Evolutionary conservation across 2,888 invertebrate genomes (phyloP), one percentile per base, ranked within the genome.

Genomic region (Mesoligia furuncula): DNA sequence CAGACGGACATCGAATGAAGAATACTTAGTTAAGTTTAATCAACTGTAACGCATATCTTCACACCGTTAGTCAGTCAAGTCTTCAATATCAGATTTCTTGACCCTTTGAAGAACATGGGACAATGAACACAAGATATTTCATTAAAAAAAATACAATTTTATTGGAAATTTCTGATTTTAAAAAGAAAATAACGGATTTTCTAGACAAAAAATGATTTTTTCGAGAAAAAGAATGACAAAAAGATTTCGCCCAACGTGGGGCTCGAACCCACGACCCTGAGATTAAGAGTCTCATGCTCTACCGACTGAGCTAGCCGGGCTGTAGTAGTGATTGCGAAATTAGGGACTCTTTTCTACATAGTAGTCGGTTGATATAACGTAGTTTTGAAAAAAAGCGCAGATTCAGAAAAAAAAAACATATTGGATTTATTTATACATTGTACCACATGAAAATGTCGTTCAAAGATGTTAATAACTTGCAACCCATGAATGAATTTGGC

Each of bases 251-350:
- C 97, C 97, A 97, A 97, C 97, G 97, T 97, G 97, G 97, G 97
- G 97, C 97, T 97, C 97, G 97, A 97, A 97, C 97, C 96, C 97
- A 97, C 97, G 96, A 97, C 97, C 97, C 97, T 97, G 97, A 97
- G 97, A 97, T 97, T 97, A 97, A 97, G 97, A 97, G 97, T 97
- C 97, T 97, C 97, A 97, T 95, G 95, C 95, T 95, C 95, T 95
- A 95, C 95, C 95, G 95, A 95, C 95, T 95, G 95, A 95, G 95
- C 95, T 95, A 95, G 95, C 95, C 95, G 95, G 95, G 95, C 95
- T 89, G 85, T 91, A 24, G 0, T 0, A 0, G 1, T 0, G 0
- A 0, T 0, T 0, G 0, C 0, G 64, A 85, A 85, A 86, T 73
- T 42, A 2, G 0, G 0, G 1, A 80, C 0, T 9, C 0, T 0